Percentiles rank a stretch among this genome's conserved stretches.
Evolutionary conservation across 2,888 invertebrate species (phyloP).

Genomic region (Auanema freiburgensis): DNA sequence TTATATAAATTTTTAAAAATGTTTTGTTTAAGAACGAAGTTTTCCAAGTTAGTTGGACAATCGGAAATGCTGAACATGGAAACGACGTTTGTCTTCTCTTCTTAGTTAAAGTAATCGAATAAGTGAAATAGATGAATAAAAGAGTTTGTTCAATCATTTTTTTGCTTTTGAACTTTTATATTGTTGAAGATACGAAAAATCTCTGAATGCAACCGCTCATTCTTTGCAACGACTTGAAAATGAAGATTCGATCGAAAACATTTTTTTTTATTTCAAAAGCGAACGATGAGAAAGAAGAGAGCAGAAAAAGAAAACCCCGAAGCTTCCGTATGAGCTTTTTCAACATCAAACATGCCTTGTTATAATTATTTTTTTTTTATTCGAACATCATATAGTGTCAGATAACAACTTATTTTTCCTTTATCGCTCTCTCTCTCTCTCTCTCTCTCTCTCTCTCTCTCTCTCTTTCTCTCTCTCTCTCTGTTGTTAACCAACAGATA

Average conservation of each 20-base stretch:
- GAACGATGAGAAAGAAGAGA: background rate
- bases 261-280: no score
- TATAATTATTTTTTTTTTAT: background rate
- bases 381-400: background rate
- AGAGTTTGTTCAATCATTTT: no score
- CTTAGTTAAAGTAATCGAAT: slow-evolving; percentile 45
- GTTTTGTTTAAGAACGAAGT: no score
- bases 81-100: slow-evolving; percentile 53
- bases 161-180: no score
- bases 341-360: background rate
- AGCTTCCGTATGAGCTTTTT: slow-evolving; percentile 1
- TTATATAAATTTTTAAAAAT: no score
- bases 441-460: background rate
- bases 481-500: no score
- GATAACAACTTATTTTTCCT: background rate
- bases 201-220: no score
- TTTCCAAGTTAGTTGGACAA: no score
- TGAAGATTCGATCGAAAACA: no score
- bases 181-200: no score
- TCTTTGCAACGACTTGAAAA: no score
- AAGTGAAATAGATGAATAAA: slow-evolving; percentile 2
- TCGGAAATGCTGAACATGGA: slow-evolving; percentile 2
- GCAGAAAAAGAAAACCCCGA: background rate
- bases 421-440: background rate
- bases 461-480: no score